phyloP scores from a whole-genome alignment of 2,888 invertebrate species.

The Smittia aterrima region DNA sequence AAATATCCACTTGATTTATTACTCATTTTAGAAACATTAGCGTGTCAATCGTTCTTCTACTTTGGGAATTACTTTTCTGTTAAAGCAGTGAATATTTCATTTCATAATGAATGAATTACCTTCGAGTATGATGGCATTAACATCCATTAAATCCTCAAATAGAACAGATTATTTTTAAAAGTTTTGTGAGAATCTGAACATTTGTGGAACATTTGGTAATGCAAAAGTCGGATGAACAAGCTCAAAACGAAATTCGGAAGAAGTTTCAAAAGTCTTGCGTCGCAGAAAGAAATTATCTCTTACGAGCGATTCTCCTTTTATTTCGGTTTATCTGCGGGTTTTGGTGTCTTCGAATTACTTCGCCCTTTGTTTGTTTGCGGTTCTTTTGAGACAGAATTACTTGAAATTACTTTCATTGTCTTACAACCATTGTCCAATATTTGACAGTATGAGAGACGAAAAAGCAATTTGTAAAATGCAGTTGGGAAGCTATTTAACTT shows the following conservation, averaged over 20 bases:
- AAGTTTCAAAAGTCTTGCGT: background rate
- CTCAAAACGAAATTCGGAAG: background rate
- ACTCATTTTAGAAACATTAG: too few species aligned
- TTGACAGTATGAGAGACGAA: background rate
- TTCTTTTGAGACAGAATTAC: slow-evolving; percentile 18
- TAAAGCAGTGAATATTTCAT: too few species aligned
- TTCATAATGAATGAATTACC: too few species aligned
- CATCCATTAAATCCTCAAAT: too few species aligned
- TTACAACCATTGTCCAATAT: slow-evolving; percentile 33
- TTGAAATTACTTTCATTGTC: slow-evolving; percentile 26
- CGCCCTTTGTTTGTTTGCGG: slow-evolving; percentile 15
- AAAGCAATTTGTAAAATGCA: background rate
- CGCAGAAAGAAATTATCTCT: background rate
- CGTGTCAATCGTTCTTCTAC: too few species aligned
- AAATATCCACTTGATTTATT: too few species aligned
- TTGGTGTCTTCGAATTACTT: background rate
- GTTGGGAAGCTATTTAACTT: background rate
- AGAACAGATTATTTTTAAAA: too few species aligned
- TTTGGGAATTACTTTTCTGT: too few species aligned
- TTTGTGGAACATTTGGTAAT: background rate
- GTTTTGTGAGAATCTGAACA: background rate
- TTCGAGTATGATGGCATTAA: too few species aligned
- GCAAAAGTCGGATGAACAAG: background rate
- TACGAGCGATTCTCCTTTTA: background rate
- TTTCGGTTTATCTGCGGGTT: background rate